Percentiles rank a stretch among this genome's conserved stretches.
Evolutionary conservation across 1,140 invertebrate genomes (phyloP).

Genomic region (Nebria ingens): DNA sequence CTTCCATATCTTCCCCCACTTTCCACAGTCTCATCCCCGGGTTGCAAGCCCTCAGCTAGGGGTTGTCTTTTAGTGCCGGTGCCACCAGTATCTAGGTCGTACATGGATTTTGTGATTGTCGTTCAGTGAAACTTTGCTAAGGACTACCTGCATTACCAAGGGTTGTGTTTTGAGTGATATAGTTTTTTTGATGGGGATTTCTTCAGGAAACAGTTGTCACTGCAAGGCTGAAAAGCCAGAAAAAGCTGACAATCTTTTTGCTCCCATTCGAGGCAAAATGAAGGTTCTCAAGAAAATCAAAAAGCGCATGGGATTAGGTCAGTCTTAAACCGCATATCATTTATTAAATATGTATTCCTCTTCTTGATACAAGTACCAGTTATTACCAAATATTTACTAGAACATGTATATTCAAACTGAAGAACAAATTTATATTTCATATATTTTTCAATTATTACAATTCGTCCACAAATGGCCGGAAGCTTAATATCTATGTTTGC

Average conservation of each 20-base stretch:
- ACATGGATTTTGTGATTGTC: neutral
- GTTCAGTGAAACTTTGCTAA: neutral
- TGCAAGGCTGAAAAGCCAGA: slow-evolving; percentile 23
- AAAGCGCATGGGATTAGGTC: slow-evolving; percentile 40
- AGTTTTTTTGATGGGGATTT: slow-evolving; percentile 31
- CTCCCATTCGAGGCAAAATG: slow-evolving; percentile 39
- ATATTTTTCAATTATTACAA: too few relatives aligned
- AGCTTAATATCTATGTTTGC: too few relatives aligned
- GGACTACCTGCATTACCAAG: neutral
- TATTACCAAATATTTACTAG: too few relatives aligned
- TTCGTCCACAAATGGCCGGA: too few relatives aligned
- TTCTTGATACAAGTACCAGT: too few relatives aligned
- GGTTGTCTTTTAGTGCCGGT: neutral
- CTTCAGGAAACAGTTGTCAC: slow-evolving; percentile 24
- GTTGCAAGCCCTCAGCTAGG: too few relatives aligned
- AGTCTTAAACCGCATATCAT: too few relatives aligned
- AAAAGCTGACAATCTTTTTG: slow-evolving; percentile 22
- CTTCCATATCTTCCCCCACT: neutral
- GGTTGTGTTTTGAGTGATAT: slow-evolving; percentile 7
- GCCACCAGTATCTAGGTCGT: neutral
- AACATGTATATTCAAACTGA: too few relatives aligned
- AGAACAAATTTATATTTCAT: too few relatives aligned
- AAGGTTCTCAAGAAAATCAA: slow-evolving; percentile 42
- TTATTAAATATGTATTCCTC: too few relatives aligned
- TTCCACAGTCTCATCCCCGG: too few relatives aligned